A percentile compares a stretch with the other conserved stretches of the same genome.
Conservation (phyloP, 2,888 invertebrate genomes). For the Latheticus oryzae region DNA sequence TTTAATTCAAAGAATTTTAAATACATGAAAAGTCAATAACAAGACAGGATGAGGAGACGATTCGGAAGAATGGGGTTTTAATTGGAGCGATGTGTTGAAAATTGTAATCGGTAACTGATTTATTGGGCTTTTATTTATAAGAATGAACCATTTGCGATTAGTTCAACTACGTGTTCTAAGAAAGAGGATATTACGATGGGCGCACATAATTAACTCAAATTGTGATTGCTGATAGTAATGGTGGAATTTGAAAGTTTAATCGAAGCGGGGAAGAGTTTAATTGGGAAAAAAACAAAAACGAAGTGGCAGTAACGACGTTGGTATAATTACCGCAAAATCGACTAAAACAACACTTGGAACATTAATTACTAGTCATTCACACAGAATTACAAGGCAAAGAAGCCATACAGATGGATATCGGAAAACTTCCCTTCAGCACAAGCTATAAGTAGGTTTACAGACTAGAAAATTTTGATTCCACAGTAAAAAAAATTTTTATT, state of each 20-base stretch:
- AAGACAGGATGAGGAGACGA: background rate
- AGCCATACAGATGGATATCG: no score
- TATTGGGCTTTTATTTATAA: slow-evolving; percentile 8
- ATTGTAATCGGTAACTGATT: slow-evolving; percentile 10
- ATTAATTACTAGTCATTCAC: no score
- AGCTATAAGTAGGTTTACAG: no score
- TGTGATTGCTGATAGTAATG: slow-evolving; percentile 11
- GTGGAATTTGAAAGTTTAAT: slow-evolving; percentile 22
- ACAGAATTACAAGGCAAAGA: no score
- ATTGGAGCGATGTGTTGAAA: slow-evolving; percentile 15
- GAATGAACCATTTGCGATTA: no score
- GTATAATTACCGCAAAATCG: no score
- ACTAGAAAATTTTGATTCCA: no score
- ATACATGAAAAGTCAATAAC: slow-evolving; percentile 30
- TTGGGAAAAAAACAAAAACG: slow-evolving; percentile 18
- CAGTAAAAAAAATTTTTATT: no score
- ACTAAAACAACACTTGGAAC: no score
- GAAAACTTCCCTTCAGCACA: no score
- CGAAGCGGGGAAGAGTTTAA: slow-evolving; percentile 9
- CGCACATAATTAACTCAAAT: slow-evolving; percentile 8
- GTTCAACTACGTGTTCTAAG: background rate
- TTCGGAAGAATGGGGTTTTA: background rate
- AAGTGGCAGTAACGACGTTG: no score
- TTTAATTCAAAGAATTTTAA: slow-evolving; percentile 29
- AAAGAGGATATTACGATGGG: slow-evolving; percentile 9